Conservation (phyloP, 2,113 vertebrate genomes). For the Nesoenas mayeri region DNA sequence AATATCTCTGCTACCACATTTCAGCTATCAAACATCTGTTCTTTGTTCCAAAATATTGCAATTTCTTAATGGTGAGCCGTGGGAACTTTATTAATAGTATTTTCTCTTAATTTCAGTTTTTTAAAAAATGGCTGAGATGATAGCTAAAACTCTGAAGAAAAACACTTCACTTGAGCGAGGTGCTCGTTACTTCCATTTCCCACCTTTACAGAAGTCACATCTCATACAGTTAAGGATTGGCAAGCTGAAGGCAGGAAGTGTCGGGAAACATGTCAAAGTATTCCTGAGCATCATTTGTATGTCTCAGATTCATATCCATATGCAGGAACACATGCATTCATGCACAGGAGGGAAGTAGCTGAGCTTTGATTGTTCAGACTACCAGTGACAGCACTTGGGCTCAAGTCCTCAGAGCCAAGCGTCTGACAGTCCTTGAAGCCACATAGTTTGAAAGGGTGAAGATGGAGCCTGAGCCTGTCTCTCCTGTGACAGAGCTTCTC, state of each 20-base stretch:
- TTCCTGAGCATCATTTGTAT: neutral
- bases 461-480: neutral
- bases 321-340: neutral
- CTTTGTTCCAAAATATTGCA: neutral
- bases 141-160: constrained; percentile 1
- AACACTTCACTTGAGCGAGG: neutral
- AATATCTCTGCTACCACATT: neutral
- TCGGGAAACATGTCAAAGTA: constrained; percentile 26
- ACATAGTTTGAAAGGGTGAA: accelerated
- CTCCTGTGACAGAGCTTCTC: neutral
- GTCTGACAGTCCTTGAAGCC: neutral
- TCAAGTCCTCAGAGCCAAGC: neutral
- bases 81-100: neutral
- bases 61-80: neutral
- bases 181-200: neutral
- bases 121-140: neutral
- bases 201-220: neutral
- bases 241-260: neutral
- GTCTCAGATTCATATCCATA: neutral
- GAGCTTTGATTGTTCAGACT: neutral
- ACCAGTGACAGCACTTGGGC: neutral
- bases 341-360: neutral
- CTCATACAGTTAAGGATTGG: constrained; percentile 7
- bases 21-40: neutral
- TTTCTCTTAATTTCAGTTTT: neutral